A percentile compares a stretch with the other conserved stretches of the same genome.
These are phyloP conservation scores for Tipula helvola DNA, from an alignment of 2,888 invertebrate genomes.

Conservation along the genomic window DNA sequence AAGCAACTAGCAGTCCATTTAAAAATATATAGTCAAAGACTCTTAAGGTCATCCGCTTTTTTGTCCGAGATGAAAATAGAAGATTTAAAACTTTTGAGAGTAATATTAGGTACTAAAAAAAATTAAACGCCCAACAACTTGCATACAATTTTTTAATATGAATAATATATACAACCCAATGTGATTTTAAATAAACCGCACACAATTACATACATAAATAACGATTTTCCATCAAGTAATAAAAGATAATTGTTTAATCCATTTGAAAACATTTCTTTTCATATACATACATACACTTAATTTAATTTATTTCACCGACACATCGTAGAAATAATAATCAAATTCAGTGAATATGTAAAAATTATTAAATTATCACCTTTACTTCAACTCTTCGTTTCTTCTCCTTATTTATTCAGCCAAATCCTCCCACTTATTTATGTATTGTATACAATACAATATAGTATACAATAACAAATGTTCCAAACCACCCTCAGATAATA, in stretches of 20 bases:
- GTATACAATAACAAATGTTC: not conserved
- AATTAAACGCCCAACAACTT: no score
- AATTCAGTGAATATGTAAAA: not conserved
- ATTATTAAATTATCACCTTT: not conserved
- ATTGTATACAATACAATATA: not conserved
- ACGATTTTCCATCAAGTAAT: not conserved
- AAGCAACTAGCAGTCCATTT: no score
- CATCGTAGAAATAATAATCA: not conserved
- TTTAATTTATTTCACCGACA: not conserved
- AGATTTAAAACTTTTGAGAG: no score
- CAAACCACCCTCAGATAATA: not conserved
- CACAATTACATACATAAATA: not conserved
- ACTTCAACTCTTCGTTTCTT: not conserved
- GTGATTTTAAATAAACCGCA: not conserved
- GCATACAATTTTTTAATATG: no score
- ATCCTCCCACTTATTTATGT: not conserved
- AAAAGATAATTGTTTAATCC: not conserved
- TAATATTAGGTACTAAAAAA: no score
- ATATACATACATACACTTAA: not conserved
- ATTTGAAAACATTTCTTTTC: not conserved
- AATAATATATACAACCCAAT: no score
- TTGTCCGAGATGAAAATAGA: no score
- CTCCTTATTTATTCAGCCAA: not conserved
- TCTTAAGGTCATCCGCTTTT: no score
- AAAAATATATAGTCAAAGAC: no score